phyloP scores from a whole-genome alignment of 2,113 vertebrate species.

The Sylvietta virens region DNA sequence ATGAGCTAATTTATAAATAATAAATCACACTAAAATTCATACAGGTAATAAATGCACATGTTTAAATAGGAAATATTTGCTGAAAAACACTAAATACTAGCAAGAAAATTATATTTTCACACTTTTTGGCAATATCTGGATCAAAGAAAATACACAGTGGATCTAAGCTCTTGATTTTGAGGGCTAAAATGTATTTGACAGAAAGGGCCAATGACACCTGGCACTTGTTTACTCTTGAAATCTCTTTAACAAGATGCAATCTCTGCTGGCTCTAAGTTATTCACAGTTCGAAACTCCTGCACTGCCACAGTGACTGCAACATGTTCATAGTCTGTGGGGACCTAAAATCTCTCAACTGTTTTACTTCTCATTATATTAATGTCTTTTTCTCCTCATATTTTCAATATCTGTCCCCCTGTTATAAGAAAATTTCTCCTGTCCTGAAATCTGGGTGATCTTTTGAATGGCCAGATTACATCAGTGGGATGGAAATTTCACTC shows the following conservation, averaged over 20 bases:
- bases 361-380: background rate
- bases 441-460: background rate
- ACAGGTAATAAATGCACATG: background rate
- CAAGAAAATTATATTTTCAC: fast-evolving
- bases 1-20: background rate
- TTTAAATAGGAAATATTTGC: background rate
- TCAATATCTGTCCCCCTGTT: background rate
- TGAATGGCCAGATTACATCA: background rate
- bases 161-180: background rate
- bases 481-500: background rate
- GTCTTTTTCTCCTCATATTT: background rate
- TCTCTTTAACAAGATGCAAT: background rate
- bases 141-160: background rate
- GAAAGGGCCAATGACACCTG: background rate
- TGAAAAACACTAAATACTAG: background rate
- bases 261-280: background rate
- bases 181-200: background rate
- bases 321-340: fast-evolving
- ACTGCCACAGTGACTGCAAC: background rate
- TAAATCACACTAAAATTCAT: background rate
- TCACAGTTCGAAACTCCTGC: background rate
- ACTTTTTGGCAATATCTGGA: background rate
- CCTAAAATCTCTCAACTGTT: background rate
- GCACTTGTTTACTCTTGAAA: background rate
- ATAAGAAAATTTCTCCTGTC: background rate